These are phyloP conservation scores for Dynastes tityus DNA, from an alignment of 2,888 invertebrate species.

Conservation along the genomic window DNA sequence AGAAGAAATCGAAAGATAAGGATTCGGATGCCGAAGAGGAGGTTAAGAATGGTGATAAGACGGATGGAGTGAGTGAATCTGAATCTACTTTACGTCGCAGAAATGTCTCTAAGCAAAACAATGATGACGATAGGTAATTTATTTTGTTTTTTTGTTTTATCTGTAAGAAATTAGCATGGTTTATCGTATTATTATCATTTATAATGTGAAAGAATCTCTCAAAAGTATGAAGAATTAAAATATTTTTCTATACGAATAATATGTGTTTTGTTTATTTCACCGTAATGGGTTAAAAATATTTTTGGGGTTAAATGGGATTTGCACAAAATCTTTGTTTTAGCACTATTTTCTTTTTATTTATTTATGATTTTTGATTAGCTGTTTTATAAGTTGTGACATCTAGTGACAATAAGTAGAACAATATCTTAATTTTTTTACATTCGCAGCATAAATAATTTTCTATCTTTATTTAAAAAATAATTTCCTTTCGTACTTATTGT, in stretches of 20 bases:
- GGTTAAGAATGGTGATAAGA: slow-evolving; percentile 64
- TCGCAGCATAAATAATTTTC: too few species aligned
- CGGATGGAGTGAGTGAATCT: slow-evolving; percentile 66
- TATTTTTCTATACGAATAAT: background rate
- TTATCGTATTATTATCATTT: background rate
- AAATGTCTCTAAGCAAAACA: slow-evolving; percentile 57
- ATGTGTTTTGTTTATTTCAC: slow-evolving; percentile 5
- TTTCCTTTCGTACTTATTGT: too few species aligned
- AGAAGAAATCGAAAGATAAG: slow-evolving; percentile 86
- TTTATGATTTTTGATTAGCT: background rate
- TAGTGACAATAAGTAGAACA: background rate
- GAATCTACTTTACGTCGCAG: slow-evolving; percentile 54
- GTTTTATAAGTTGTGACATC: background rate
- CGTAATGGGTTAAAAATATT: background rate
- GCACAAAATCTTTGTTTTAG: background rate
- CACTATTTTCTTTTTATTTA: background rate
- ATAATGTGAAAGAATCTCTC: slow-evolving; percentile 6
- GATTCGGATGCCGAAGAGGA: slow-evolving; percentile 85
- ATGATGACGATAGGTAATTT: slow-evolving; percentile 57
- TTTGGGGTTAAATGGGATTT: background rate
- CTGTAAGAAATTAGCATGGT: background rate
- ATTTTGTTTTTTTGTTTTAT: background rate
- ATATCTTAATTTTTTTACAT: too few species aligned
- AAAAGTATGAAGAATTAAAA: background rate
- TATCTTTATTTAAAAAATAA: too few species aligned